phyloP scores from a whole-genome alignment of 1,140 invertebrate genomes.

The Saxidomus purpurata region DNA sequence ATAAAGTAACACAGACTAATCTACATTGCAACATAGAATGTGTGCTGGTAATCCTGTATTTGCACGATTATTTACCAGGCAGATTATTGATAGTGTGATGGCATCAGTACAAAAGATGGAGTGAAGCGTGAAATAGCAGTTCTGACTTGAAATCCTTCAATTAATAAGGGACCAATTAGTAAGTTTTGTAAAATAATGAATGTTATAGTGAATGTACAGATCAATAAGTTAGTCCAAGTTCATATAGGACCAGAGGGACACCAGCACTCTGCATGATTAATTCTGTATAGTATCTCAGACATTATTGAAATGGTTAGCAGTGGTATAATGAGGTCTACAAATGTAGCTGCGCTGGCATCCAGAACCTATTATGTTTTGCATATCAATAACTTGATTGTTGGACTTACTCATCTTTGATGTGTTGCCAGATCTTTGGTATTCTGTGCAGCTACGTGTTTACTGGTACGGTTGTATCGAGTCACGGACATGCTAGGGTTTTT shows the following conservation, averaged over 20 bases:
- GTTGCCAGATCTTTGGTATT: neutral
- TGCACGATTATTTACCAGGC: too few relatives aligned
- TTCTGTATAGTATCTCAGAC: constrained; percentile 17
- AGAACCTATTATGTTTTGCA: constrained; percentile 1
- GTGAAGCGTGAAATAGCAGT: neutral
- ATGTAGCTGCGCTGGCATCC: neutral
- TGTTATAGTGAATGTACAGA: neutral
- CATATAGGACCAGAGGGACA: neutral
- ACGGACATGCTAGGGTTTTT: too few relatives aligned
- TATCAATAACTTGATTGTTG: constrained; percentile 34
- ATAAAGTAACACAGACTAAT: too few relatives aligned
- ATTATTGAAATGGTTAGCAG: constrained; percentile 24
- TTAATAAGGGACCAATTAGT: constrained; percentile 14
- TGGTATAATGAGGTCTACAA: neutral
- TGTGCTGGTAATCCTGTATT: too few relatives aligned
- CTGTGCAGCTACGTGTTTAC: too few relatives aligned
- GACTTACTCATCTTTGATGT: neutral
- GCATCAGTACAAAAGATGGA: neutral
- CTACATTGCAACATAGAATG: too few relatives aligned
- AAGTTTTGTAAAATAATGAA: constrained; percentile 28
- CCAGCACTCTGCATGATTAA: constrained; percentile 43
- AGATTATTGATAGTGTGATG: too few relatives aligned
- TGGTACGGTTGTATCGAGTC: too few relatives aligned
- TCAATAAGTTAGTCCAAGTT: constrained; percentile 11
- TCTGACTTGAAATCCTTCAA: neutral